A percentile compares a stretch with the other conserved stretches of the same genome.
These are phyloP conservation scores for Grammomys dolichurus DNA, from an alignment of 2,113 vertebrate species.

Conservation along the genomic window DNA sequence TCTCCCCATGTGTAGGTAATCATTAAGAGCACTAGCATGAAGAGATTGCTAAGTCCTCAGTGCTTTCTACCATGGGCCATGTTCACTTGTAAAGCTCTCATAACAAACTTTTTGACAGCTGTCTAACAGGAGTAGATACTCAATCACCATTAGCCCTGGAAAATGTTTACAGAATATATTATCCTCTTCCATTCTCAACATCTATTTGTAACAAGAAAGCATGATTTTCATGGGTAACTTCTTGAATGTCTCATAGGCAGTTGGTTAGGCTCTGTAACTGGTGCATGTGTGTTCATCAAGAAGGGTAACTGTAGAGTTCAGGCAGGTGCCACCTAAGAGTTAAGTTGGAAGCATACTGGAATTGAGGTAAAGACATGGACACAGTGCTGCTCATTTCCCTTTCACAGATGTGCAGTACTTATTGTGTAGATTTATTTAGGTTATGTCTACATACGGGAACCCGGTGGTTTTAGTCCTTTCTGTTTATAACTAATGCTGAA, in stretches of 20 bases:
- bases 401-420: too few relatives aligned
- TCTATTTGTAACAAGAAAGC: not conserved
- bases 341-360: too few relatives aligned
- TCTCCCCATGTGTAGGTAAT: not conserved
- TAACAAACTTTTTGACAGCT: not conserved
- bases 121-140: not conserved
- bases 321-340: too few relatives aligned
- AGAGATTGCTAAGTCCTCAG: not conserved
- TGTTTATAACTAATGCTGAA: too few relatives aligned
- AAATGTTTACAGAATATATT: not conserved
- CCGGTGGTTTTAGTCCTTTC: too few relatives aligned
- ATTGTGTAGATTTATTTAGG: too few relatives aligned
- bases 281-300: too few relatives aligned
- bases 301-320: too few relatives aligned
- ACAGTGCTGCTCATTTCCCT: too few relatives aligned
- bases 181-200: slow-evolving; percentile 11
- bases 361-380: too few relatives aligned
- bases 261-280: too few relatives aligned
- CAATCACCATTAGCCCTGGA: not conserved
- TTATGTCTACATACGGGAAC: too few relatives aligned
- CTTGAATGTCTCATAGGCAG: not conserved
- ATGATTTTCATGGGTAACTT: not conserved
- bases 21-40: slow-evolving; percentile 10
- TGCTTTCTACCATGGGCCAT: not conserved
- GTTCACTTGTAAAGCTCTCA: not conserved